These are phyloP conservation scores for Equus quagga DNA, from an alignment of 2,113 vertebrate species.

Conservation along the genomic window DNA sequence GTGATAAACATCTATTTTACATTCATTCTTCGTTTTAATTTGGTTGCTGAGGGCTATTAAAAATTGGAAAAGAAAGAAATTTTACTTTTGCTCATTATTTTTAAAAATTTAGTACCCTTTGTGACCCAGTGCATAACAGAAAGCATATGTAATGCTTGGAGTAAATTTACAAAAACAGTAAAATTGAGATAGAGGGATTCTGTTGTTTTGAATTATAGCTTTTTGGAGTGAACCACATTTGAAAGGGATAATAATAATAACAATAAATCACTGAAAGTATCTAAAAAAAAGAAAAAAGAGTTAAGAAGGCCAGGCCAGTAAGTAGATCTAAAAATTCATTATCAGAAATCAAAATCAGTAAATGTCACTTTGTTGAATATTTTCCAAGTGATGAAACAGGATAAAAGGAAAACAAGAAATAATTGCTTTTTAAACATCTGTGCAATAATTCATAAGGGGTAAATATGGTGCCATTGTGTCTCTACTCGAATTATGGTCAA, in stretches of 20 bases:
- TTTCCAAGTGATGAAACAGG: background rate
- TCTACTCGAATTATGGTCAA: background rate
- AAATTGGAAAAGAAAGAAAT: constrained; percentile 5
- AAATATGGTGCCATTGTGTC: background rate
- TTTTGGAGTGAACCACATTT: constrained; percentile 60
- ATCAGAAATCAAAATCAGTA: background rate
- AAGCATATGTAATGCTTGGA: constrained; percentile 59
- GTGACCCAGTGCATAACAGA: constrained; percentile 46
- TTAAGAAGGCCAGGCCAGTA: fast-evolving
- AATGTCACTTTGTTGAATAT: background rate
- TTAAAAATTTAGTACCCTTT: constrained; percentile 58
- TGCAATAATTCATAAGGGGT: background rate
- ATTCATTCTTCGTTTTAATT: constrained; percentile 49
- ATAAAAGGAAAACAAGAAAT: background rate
- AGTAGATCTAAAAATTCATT: background rate
- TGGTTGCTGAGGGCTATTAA: constrained; percentile 39
- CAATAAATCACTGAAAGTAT: background rate
- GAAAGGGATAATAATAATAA: background rate
- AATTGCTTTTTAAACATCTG: background rate
- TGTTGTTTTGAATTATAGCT: constrained; percentile 10
- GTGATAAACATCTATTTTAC: constrained; percentile 16
- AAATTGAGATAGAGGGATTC: constrained; percentile 27
- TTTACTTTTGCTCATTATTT: constrained; percentile 46
- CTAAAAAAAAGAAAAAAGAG: background rate
- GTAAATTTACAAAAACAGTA: constrained; percentile 58